These are phyloP conservation scores for Lates calcarifer DNA, from an alignment of 2,113 vertebrate genomes.

Conservation along the genomic window DNA sequence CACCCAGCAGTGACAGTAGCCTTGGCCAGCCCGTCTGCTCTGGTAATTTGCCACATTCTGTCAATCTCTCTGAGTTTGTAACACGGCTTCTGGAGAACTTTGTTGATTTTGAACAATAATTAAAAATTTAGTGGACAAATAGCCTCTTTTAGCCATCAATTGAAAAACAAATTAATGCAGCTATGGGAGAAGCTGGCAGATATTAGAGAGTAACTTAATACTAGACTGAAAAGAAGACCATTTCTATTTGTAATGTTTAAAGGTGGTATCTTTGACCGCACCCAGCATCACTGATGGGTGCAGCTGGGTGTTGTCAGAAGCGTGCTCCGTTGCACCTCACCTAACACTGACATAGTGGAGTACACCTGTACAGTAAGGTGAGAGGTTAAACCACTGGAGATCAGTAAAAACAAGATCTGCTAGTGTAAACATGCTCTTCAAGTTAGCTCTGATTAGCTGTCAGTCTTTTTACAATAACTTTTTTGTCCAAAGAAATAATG, in stretches of 20 bases:
- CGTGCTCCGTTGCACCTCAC: neutral
- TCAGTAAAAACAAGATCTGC: neutral
- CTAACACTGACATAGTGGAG: too few species aligned
- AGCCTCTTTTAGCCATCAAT: neutral
- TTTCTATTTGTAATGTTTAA: neutral
- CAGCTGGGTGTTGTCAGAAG: neutral
- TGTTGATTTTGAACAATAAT: neutral
- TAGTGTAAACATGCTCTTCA: neutral
- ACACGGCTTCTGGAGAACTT: constrained; percentile 2
- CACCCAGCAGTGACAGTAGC: constrained; percentile 40
- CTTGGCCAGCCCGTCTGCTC: constrained; percentile 25
- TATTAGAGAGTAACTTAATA: neutral
- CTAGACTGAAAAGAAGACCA: neutral
- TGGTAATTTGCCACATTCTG: constrained; percentile 28
- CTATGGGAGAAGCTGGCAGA: neutral
- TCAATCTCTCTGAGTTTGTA: constrained; percentile 33
- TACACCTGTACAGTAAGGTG: neutral
- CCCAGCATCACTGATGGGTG: neutral
- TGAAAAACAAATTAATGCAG: neutral
- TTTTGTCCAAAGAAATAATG: neutral
- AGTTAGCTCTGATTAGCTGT: neutral
- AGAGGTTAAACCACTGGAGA: neutral
- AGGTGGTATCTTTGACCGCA: neutral
- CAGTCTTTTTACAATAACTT: neutral
- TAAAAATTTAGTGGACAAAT: constrained; percentile 9